Conservation (phyloP, 2,888 invertebrate genomes). For the Cheilosia grossa region DNA sequence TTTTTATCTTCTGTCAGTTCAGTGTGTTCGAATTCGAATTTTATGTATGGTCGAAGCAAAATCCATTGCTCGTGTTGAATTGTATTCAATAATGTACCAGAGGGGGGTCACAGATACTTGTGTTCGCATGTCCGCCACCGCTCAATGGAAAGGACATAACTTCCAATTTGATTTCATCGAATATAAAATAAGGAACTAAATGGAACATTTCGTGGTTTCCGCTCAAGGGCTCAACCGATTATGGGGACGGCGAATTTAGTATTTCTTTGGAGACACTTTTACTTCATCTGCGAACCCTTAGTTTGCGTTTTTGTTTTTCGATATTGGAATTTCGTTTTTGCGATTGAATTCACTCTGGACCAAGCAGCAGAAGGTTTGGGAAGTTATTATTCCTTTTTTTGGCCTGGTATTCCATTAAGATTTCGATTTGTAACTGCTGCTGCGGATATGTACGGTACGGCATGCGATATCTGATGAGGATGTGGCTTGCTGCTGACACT, state of each 20-base stretch:
- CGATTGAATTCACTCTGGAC: constrained; percentile 7
- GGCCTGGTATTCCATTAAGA: constrained; percentile 47
- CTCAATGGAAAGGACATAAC: constrained; percentile 73
- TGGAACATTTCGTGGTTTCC: constrained; percentile 71
- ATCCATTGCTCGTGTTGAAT: neutral
- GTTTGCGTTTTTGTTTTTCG: constrained; percentile 65
- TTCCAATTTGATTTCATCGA: constrained; percentile 73
- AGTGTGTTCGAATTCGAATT: neutral
- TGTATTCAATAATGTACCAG: neutral
- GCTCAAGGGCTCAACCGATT: constrained; percentile 73
- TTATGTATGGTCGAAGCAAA: neutral
- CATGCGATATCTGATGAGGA: constrained; percentile 25
- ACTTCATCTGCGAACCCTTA: constrained; percentile 58
- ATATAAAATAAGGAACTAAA: constrained; percentile 70
- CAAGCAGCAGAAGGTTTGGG: constrained; percentile 26
- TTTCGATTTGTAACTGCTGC: constrained; percentile 62
- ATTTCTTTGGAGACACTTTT: constrained; percentile 54
- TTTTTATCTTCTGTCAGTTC: constrained; percentile 49
- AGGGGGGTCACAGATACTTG: constrained; percentile 50
- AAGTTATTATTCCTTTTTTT: constrained; percentile 19
- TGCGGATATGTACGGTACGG: constrained; percentile 14
- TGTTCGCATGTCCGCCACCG: constrained; percentile 47
- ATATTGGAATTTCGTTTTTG: constrained; percentile 51
- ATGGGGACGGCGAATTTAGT: constrained; percentile 67
- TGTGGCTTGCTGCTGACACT: constrained; percentile 64